Conservation (phyloP, 2,113 vertebrate species). For the Phoenicopterus ruber region DNA sequence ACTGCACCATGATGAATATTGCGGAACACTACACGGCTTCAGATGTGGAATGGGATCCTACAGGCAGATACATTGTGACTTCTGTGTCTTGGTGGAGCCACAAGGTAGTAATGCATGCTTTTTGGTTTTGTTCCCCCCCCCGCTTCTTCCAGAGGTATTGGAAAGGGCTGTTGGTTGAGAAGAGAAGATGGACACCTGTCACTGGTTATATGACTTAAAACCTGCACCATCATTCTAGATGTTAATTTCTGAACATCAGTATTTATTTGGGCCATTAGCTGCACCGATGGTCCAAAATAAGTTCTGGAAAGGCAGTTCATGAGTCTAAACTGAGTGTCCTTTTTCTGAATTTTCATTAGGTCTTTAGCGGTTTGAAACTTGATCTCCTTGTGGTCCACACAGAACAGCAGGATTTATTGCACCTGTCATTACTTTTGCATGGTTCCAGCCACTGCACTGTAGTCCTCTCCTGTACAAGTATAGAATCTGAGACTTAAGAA, state of each 20-base stretch:
- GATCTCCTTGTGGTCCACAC: neutral
- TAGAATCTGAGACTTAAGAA: neutral
- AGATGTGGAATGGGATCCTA: slow-evolving; percentile 97
- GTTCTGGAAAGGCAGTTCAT: neutral
- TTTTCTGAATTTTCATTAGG: neutral
- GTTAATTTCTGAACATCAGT: neutral
- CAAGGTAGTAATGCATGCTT: slow-evolving; percentile 74
- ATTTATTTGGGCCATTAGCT: neutral
- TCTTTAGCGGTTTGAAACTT: neutral
- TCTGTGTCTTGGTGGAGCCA: slow-evolving; percentile 99
- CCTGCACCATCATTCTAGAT: neutral
- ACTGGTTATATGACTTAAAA: neutral
- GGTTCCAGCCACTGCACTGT: neutral
- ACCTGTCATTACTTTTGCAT: neutral
- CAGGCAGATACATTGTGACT: slow-evolving; percentile 92
- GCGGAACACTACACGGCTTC: slow-evolving; percentile 98
- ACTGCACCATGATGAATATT: slow-evolving; percentile 99
- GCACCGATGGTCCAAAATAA: neutral
- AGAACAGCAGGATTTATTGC: neutral
- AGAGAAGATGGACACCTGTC: neutral
- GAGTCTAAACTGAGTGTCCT: neutral
- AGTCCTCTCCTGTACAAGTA: neutral
- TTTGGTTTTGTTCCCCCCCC: too few species aligned
- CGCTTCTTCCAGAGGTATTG: neutral
- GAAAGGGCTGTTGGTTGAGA: neutral